Conservation (phyloP, 2,888 invertebrate species). For the Anthophora plumipes region DNA sequence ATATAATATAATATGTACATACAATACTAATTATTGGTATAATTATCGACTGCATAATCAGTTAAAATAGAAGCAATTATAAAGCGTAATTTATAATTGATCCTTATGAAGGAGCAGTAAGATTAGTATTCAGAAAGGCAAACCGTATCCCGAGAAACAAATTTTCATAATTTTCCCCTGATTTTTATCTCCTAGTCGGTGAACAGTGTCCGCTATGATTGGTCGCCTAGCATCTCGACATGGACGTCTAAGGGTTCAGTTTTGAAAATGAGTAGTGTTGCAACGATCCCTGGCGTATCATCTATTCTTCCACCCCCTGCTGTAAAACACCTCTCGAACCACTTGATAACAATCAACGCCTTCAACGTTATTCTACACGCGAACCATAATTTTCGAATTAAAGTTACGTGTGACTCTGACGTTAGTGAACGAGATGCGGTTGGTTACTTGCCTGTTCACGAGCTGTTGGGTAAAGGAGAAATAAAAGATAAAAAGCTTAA, state of each 20-base stretch:
- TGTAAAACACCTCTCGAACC: too few relatives aligned
- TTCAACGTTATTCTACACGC: constrained; percentile 55
- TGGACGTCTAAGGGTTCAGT: constrained; percentile 67
- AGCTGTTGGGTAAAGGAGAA: neutral
- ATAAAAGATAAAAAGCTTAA: constrained; percentile 56
- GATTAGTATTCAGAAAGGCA: constrained; percentile 26
- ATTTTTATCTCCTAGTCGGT: constrained; percentile 70
- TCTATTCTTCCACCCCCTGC: constrained; percentile 62
- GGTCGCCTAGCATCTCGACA: constrained; percentile 57
- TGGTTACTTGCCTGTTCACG: neutral
- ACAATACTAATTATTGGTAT: neutral
- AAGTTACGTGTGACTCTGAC: constrained; percentile 24
- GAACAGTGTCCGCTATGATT: constrained; percentile 68
- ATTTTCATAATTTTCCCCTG: constrained; percentile 52
- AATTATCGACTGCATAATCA: constrained; percentile 6
- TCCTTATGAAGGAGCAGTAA: neutral
- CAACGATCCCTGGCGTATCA: constrained; percentile 9
- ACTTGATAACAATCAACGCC: constrained; percentile 66
- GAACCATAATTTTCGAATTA: constrained; percentile 67
- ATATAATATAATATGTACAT: too few relatives aligned
- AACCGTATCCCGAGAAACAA: constrained; percentile 35
- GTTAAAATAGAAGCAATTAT: neutral
- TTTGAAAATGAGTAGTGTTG: constrained; percentile 65
- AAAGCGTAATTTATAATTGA: constrained; percentile 34
- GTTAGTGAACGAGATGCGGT: constrained; percentile 1